These are phyloP conservation scores for Dicaeum eximium DNA, from an alignment of 2,113 vertebrate species.

Conservation along the genomic window DNA sequence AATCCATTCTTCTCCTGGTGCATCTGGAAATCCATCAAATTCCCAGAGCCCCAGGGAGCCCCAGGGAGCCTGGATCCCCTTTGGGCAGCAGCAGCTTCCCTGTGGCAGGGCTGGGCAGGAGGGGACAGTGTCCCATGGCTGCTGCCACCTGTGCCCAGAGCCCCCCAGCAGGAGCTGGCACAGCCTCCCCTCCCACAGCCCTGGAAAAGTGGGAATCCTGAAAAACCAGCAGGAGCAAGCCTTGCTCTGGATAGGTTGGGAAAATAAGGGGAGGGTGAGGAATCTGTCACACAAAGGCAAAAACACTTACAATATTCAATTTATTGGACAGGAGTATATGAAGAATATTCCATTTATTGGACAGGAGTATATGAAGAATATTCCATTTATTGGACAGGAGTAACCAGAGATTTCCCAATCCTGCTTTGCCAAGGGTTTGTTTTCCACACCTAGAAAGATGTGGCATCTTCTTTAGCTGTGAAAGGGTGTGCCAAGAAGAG, in stretches of 20 bases:
- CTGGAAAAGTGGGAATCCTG: background rate
- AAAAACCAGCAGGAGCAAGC: background rate
- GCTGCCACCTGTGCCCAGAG: background rate
- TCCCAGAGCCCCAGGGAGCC: accelerated
- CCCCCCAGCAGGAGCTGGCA: no score
- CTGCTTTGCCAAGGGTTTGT: no score
- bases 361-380: no score
- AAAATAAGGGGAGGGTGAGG: background rate
- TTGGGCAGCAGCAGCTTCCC: background rate
- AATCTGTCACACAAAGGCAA: background rate
- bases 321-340: no score
- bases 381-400: no score
- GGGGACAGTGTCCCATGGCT: background rate
- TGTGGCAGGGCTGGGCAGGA: background rate
- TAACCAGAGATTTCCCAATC: no score
- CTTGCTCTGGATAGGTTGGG: background rate
- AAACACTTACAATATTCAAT: no score
- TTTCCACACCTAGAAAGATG: no score
- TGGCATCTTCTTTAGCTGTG: no score
- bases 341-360: no score
- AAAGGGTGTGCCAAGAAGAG: no score
- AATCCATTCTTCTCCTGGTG: accelerated
- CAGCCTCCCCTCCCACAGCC: background rate
- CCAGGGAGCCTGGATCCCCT: background rate
- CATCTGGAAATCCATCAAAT: background rate